These are phyloP conservation scores for Pachydiplax longipennis DNA, from an alignment of 2,888 invertebrate species.

Conservation along the genomic window DNA sequence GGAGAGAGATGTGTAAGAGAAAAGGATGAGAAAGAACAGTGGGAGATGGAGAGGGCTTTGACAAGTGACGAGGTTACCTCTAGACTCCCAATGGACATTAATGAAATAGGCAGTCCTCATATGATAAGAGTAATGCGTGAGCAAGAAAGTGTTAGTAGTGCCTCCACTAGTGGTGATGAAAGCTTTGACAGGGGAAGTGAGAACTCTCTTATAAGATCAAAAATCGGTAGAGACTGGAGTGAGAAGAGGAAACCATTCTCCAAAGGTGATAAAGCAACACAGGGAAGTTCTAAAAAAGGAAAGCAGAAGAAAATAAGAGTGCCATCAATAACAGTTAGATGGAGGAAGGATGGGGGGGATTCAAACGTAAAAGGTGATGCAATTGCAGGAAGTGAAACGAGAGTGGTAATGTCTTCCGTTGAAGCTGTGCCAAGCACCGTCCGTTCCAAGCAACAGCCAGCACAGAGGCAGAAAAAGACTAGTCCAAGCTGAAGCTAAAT, in stretches of 20 bases:
- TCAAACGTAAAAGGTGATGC: not conserved
- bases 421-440: constrained; percentile 39
- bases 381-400: not conserved
- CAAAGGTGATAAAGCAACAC: not conserved
- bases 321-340: constrained; percentile 18
- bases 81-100: not conserved
- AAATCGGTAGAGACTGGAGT: not conserved
- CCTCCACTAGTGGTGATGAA: constrained; percentile 12
- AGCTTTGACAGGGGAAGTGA: constrained; percentile 20
- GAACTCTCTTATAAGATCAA: not conserved
- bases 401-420: constrained; percentile 30
- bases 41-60: not conserved
- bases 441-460: constrained; percentile 11
- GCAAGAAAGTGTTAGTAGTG: constrained; percentile 35
- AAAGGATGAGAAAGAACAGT: not conserved
- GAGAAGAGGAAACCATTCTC: not conserved
- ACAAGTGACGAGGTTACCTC: not conserved
- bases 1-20: not conserved
- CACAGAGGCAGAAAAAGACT: constrained; percentile 7
- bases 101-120: constrained; percentile 2
- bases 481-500: constrained; percentile 19
- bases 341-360: not conserved
- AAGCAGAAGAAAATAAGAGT: constrained; percentile 33
- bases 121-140: constrained; percentile 27
- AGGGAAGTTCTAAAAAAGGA: not conserved